These are phyloP conservation scores for Megalopta genalis DNA, from an alignment of 1,140 invertebrate species.

Conservation along the genomic window DNA sequence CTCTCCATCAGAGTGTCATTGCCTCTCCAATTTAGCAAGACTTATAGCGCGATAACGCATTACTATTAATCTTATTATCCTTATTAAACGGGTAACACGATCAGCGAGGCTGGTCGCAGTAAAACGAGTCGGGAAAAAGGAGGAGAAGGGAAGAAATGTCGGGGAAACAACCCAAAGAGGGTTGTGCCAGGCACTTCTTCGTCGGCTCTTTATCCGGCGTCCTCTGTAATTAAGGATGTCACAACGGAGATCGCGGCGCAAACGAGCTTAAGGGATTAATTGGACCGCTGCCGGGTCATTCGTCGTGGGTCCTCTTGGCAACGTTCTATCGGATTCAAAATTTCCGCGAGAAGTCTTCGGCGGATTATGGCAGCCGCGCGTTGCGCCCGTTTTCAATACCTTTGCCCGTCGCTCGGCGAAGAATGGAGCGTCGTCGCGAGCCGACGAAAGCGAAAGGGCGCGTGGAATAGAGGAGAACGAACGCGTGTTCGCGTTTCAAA, in stretches of 20 bases:
- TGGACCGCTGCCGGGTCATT: neutral
- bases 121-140: too few relatives aligned
- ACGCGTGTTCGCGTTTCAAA: conserved; percentile 25
- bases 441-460: conserved; percentile 18
- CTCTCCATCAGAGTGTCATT: too few relatives aligned
- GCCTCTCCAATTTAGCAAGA: too few relatives aligned
- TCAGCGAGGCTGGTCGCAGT: too few relatives aligned
- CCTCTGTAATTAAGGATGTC: conserved; percentile 1
- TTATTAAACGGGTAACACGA: too few relatives aligned
- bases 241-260: neutral
- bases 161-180: too few relatives aligned
- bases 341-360: conserved; percentile 5
- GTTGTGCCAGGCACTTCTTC: too few relatives aligned
- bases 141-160: too few relatives aligned
- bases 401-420: conserved; percentile 15
- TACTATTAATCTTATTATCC: too few relatives aligned
- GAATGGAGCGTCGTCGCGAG: neutral
- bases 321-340: neutral
- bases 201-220: too few relatives aligned
- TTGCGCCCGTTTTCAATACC: neutral
- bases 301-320: neutral
- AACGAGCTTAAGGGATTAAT: conserved; percentile 7
- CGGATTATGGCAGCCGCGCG: neutral
- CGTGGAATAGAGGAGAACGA: conserved; percentile 6
- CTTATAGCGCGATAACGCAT: too few relatives aligned